Conservation (phyloP, 2,888 invertebrate genomes). For the Orthosia incerta region DNA sequence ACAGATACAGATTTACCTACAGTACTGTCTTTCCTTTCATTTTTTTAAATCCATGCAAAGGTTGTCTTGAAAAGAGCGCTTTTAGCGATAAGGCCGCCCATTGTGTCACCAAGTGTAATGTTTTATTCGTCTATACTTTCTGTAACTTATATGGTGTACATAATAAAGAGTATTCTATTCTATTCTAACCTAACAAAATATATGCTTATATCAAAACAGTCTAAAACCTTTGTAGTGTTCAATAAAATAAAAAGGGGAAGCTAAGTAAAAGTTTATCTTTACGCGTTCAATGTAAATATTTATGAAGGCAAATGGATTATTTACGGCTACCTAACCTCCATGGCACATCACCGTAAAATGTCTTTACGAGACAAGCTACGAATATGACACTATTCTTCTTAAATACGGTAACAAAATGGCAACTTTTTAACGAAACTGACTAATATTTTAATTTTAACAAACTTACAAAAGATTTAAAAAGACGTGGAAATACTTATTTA, state of each 20-base stretch:
- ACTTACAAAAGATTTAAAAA: background rate
- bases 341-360: conserved; percentile 46
- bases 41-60: too few relatives aligned
- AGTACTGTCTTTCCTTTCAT: too few relatives aligned
- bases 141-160: too few relatives aligned
- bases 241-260: background rate
- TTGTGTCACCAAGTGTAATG: too few relatives aligned
- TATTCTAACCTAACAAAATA: too few relatives aligned
- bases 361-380: conserved; percentile 38
- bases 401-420: conserved; percentile 10
- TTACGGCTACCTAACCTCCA: conserved; percentile 33
- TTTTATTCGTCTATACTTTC: too few relatives aligned
- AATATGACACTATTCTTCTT: conserved; percentile 39
- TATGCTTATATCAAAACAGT: background rate
- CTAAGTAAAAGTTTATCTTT: conserved; percentile 38
- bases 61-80: too few relatives aligned
- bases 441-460: background rate
- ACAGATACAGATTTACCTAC: too few relatives aligned
- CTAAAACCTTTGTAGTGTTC: too few relatives aligned
- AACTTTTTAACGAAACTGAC: background rate
- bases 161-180: too few relatives aligned
- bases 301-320: conserved; percentile 53
- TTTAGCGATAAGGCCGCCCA: too few relatives aligned
- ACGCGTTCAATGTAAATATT: conserved; percentile 31
- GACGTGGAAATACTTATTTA: too few relatives aligned